phyloP scores from a whole-genome alignment of 1,140 invertebrate species.

The Pseudomyrmex dendroicus region DNA sequence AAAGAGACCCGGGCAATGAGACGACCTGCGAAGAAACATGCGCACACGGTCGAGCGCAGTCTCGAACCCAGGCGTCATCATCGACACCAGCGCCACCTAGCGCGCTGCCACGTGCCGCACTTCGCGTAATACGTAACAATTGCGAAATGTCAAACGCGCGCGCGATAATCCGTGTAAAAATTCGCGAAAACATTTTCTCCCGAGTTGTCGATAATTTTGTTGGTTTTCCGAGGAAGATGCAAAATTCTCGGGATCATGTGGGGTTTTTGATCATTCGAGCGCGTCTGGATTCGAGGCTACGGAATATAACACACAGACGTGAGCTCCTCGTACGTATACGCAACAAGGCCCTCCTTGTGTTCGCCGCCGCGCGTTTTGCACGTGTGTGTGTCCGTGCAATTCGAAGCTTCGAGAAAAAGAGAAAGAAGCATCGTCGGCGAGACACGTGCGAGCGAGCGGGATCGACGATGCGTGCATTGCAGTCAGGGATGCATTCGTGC shows the following conservation, averaged over 20 bases:
- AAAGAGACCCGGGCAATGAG: slow-evolving; percentile 75
- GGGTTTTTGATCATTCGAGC: not conserved
- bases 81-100: slow-evolving; percentile 59
- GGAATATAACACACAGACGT: slow-evolving; percentile 73
- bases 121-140: no score
- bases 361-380: not conserved
- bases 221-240: no score
- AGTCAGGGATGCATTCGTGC: slow-evolving; percentile 36
- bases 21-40: slow-evolving; percentile 77
- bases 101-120: no score
- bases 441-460: slow-evolving; percentile 6
- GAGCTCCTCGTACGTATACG: not conserved
- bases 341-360: no score
- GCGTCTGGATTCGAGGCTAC: slow-evolving; percentile 76
- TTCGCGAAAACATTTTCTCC: not conserved
- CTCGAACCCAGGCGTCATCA: slow-evolving; percentile 70
- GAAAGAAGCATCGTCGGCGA: not conserved
- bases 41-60: slow-evolving; percentile 77
- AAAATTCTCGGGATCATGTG: no score
- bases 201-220: not conserved
- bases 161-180: not conserved
- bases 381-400: slow-evolving; percentile 15
- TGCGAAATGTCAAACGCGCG: no score
- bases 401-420: slow-evolving; percentile 33
- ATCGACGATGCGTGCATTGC: not conserved